Conservation (phyloP, 2,797 vertebrate genomes). For the Sebastes trivittatus region DNA sequence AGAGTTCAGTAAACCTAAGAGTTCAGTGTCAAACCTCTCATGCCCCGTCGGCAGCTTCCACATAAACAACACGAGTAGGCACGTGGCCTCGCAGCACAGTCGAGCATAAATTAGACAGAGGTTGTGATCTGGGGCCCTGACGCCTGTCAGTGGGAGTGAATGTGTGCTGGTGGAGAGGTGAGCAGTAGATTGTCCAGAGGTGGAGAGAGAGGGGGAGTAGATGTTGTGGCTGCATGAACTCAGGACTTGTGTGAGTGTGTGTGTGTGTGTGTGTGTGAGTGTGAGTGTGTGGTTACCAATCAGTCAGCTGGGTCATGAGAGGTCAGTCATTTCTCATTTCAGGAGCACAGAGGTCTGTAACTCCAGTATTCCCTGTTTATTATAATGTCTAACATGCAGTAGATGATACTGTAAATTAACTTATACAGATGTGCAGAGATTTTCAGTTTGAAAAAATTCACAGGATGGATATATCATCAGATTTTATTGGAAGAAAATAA, state of each 20-base stretch:
- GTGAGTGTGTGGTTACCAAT: not conserved
- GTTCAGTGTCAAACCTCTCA: conserved; percentile 33
- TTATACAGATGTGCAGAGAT: not conserved
- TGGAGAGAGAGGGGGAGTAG: conserved; percentile 7
- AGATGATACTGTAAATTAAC: not conserved
- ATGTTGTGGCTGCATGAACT: conserved; percentile 34
- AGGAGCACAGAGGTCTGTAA: not conserved
- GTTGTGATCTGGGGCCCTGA: conserved; percentile 60
- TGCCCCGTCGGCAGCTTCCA: conserved; percentile 34
- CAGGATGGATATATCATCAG: not conserved
- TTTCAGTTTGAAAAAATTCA: not conserved
- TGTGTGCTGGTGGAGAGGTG: conserved; percentile 42
- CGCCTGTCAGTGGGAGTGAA: conserved; percentile 37
- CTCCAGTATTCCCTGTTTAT: not conserved
- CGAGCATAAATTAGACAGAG: conserved; percentile 66
- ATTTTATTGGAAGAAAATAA: not conserved
- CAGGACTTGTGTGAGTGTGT: not conserved
- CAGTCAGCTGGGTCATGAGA: not conserved
- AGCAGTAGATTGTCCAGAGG: conserved; percentile 44
- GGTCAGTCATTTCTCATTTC: conserved; percentile 12
- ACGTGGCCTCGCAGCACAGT: conserved; percentile 48
- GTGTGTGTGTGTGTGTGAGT: not conserved
- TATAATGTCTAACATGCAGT: not conserved
- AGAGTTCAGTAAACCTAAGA: conserved; percentile 16
- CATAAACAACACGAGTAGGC: conserved; percentile 59